Base-by-base conservation (phyloP, 2,888 invertebrate species). In the Meta bourneti region DNA sequence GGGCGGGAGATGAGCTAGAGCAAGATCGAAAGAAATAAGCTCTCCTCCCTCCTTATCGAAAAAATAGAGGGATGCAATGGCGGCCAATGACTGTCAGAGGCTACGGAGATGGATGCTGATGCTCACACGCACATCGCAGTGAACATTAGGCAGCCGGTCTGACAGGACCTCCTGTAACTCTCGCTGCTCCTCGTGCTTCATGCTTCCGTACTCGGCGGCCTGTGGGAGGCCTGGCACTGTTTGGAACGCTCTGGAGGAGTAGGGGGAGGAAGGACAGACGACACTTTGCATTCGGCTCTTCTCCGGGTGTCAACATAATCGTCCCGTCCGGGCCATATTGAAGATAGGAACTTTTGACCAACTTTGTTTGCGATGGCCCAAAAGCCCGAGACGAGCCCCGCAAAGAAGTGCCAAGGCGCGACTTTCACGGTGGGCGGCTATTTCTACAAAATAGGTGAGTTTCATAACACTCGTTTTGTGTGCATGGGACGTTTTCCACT, bases 391-490 rank as follows among this genome's bases (percentile, higher is more conserved):
- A 51, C 87, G 2, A 86, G 88, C 79, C 88, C 85, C 71, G 81
- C 87, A 20, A 92, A 92, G 70, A 92, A 92, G 86, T 92, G 92
- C 74, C 92, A 92, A 82, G 92, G 89, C 52, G 92, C 92, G 9
- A 92, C 92, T 81, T 92, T 92, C 74, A 92, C 85, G 7, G 89
- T 92, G 51, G 92, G 92, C 19, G 92, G 92, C 5, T 89, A 89
- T 77, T 92, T 89, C 77, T 92, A 92, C 86, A 92, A 92, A 81
- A 92, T 92, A 86, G 91, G 91, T 87, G 77, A 87, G 87, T 86
- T 61, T 16, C 7, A 34, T 34, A 34, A 34, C 34, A 34, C 34
- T 34, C 34, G 4, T 80, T 1, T 11, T 70, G 70, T 54, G 48
- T 16, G 34, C 8, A 6, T 7, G 34, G 13, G 6, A 7, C n/a